Evolutionary conservation across 2,113 vertebrate species (phyloP), one percentile per base, ranked within the genome.

Genomic region (Brachyhypopomus gauderio): DNA sequence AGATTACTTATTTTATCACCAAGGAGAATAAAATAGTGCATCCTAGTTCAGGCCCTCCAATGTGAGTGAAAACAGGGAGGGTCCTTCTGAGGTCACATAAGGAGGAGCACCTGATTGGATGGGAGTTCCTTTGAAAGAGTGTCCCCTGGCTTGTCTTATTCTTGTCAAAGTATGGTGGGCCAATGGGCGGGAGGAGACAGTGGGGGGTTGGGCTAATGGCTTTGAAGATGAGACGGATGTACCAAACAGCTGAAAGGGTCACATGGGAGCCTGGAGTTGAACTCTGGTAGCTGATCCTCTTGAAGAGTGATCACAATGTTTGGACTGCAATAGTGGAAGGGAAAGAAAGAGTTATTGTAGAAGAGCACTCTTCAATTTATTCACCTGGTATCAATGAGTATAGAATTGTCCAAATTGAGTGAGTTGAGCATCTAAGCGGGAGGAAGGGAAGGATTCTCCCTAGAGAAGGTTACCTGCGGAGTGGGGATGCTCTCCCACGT

Each of bases 161-260:
- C 55, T 7, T 45, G n/a, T 30, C 34, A 16, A 27, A 67, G 62
- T 20, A 48, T 20, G 22, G 27, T 22, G n/a, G 52, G 20, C n/a
- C n/a, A n/a, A n/a, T n/a, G n/a, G n/a, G n/a, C n/a, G n/a, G n/a
- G n/a, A n/a, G n/a, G n/a, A n/a, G n/a, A n/a, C 27, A 3, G 23
- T 59, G 30, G 16, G 59, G 38, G 74, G 75, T 59, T 66, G 63
- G 84, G 85, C 90, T 94, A 95, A 86, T 93, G 92, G 80, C 90
- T 88, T 56, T 94, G 94, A 85, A 92, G 91, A 79, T 92, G 93
- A 88, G 93, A 90, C 72, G 91, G 92, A 83, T 93, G 94, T 89
- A 93, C 89, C 90, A 95, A 93, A 93, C 94, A 95, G 92, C 90
- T 95, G 91, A 95, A 93, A 84, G 95, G 96, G 89, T 94, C 93